Conservation (phyloP, 2,797 vertebrate species). For the Cyclura pinguis region DNA sequence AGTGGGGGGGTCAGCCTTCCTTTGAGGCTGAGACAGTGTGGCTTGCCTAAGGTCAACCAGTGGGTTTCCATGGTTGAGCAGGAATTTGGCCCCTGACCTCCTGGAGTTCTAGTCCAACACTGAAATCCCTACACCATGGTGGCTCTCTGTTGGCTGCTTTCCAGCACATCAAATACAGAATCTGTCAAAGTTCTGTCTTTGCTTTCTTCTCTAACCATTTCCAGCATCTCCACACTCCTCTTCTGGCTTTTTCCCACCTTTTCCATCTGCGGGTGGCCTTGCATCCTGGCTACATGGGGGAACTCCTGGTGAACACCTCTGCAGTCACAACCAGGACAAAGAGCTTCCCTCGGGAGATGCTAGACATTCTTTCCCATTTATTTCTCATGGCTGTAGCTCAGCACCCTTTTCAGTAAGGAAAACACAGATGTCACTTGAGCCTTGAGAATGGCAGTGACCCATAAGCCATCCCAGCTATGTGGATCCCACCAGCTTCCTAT, state of each 20-base stretch:
- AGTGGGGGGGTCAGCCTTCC: too few species aligned
- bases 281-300: background rate
- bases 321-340: background rate
- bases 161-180: background rate
- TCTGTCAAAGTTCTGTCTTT: background rate
- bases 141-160: background rate
- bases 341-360: background rate
- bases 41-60: too few species aligned
- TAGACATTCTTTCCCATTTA: slow-evolving; percentile 6
- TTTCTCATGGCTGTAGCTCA: slow-evolving; percentile 21
- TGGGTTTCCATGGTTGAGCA: background rate
- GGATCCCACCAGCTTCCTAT: slow-evolving; percentile 4
- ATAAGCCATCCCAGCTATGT: slow-evolving; percentile 2
- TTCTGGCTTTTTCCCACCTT: too few species aligned
- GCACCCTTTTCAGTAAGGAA: slow-evolving; percentile 24
- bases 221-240: background rate
- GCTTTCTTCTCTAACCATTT: background rate
- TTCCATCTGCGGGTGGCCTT: background rate
- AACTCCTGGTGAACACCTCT: background rate
- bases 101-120: background rate
- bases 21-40: too few species aligned
- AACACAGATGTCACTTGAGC: slow-evolving; percentile 44
- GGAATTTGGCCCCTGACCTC: background rate
- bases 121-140: background rate
- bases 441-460: slow-evolving; percentile 23